Base-by-base conservation (phyloP, 2,113 vertebrate species). In the Poicephalus meyeri region DNA sequence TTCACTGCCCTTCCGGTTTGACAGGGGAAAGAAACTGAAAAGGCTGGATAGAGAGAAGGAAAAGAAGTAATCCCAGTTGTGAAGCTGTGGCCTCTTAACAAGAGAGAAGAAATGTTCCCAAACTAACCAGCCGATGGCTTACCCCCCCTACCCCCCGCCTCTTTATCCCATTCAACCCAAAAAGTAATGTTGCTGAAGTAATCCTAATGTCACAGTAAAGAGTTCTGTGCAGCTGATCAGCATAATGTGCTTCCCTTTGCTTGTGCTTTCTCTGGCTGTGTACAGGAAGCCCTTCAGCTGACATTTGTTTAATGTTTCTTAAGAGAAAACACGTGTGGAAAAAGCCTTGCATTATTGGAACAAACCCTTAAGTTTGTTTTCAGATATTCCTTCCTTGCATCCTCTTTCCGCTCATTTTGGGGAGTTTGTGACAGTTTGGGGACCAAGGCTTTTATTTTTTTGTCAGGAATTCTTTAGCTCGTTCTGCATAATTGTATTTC, bases 101-200 rank as follows among this genome's bases (percentile, higher is more conserved):
- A 76, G 93, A 76, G 89, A 86, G 47, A 78, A 86, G 80, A 94
- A 97, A 23, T 17, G 20, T 92, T 97, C 91, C 93, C 91, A 91
- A 95, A 96, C 87, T 88, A 95, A 79, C 87, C 52, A 82, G 80
- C 29, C 72, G 42, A 61, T 87, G 80, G 78, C 46, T 73, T 20
- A 25, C 29, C 19, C 28, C 24, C 18, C 9, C 15, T 17, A 4
- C 18, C 12, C 15, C 24, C 7, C 6, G 6, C 12, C 35, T 17
- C 80, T 81, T 46, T 68, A 33, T 93, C 56, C 91, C 15, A 76
- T 91, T 95, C 74, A 95, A 33, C 16, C 16, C 42, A 49, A 78
- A 66, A n/a, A 88, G 66, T 82, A 94, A 95, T 88, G 91, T 94
- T 86, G 91, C 92, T 94, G 95, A 97, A 97, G 94, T 95, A 97